phyloP scores from a whole-genome alignment of 1,140 invertebrate genomes.

The Probaryconus sp. region DNA sequence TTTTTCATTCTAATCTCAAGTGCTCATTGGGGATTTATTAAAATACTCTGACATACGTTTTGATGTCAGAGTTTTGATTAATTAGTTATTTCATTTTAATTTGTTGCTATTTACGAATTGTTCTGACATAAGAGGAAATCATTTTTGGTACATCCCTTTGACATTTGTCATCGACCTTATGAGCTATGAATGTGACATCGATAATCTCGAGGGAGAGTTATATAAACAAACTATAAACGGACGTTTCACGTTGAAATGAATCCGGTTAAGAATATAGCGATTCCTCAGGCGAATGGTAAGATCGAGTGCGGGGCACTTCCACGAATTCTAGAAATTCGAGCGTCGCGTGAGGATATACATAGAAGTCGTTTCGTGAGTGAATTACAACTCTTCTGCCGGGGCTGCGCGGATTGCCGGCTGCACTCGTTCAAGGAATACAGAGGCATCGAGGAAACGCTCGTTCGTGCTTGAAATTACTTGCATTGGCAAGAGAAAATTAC shows the following conservation, averaged over 20 bases:
- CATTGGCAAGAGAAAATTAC: slow-evolving; percentile 56
- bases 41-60: too few relatives aligned
- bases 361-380: slow-evolving; percentile 55
- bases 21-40: too few relatives aligned
- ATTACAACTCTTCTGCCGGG: slow-evolving; percentile 54
- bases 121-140: too few relatives aligned
- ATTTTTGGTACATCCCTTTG: too few relatives aligned
- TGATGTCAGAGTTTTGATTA: too few relatives aligned
- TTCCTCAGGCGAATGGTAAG: slow-evolving; percentile 15
- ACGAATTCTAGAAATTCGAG: slow-evolving; percentile 57
- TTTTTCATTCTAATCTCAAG: too few relatives aligned
- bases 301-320: slow-evolving; percentile 42
- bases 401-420: slow-evolving; percentile 21
- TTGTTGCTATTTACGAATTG: too few relatives aligned
- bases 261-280: slow-evolving; percentile 42
- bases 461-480: slow-evolving; percentile 61
- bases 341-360: slow-evolving; percentile 57
- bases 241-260: slow-evolving; percentile 31
- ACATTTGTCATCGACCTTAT: too few relatives aligned
- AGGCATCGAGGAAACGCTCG: slow-evolving; percentile 47
- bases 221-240: too few relatives aligned
- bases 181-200: too few relatives aligned
- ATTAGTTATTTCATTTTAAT: too few relatives aligned
- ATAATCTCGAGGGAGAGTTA: too few relatives aligned
- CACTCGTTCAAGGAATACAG: slow-evolving; percentile 18